Evolutionary conservation across 2,797 vertebrate genomes (phyloP), one percentile per base, ranked within the genome.

Genomic region (Dendrocincla tyrannina): DNA sequence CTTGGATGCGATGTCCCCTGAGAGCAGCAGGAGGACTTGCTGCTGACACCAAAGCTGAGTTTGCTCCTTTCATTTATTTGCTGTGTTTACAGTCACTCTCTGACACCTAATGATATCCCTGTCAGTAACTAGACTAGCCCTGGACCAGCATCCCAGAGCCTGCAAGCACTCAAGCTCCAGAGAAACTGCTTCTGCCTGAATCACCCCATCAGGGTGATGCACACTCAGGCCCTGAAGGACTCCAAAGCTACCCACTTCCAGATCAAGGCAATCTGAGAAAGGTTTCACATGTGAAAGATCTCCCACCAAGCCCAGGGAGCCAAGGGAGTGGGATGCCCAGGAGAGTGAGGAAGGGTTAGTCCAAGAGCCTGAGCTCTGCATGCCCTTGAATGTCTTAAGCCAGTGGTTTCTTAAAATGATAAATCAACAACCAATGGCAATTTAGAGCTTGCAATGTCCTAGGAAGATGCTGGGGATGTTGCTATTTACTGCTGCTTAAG

Each of bases 1-100:
- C 87, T 39, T 1, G 4, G 78, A 55, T 68, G 86, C 52, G 5
- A 4, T 27, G 13, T 67, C 19, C 39, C 50, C 13, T 28, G 56
- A 59, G 28, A 89, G 93, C 92, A 77, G 86, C 67, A 74, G 84
- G 63, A 93, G 90, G 60, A 33, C 12, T 59, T 47, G n/a, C n/a
- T 66, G 64, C 70, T 78, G 53, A 5, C 5, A 4, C 60, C 74
- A 17, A 22, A 62, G 69, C 58, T 17, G 23, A 39, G 13, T 59
- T 81, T 27, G 11, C 42, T 66, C 35, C 66, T 7, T 68, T 59
- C 7, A 0, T 69, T 73, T 63, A 10, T 85, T 85, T 39, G 1
- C 25, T 41, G 1, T 13, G 6, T 41, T 86, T n/a, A 15, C 86
- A 73, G 53, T 70, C 76, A 9, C 32, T 3, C 72, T 35, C 58